Evolutionary conservation across 1,140 invertebrate species (phyloP).

Genomic region (Coelopa frigida): DNA sequence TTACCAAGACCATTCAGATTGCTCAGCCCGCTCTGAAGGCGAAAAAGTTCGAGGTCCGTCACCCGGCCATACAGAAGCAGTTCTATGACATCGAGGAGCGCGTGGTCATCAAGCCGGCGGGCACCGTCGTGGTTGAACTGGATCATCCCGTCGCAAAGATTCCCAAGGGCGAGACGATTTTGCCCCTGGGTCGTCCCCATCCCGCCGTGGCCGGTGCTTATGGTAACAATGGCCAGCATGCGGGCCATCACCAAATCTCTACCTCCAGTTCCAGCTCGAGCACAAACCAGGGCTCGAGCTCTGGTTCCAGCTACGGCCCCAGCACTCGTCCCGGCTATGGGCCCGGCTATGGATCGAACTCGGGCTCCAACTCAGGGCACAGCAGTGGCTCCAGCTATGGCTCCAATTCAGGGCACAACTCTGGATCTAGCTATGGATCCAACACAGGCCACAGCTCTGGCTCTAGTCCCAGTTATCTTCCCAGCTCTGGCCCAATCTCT

Average conservation of each 20-base stretch:
- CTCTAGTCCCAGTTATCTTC: conserved; percentile 1
- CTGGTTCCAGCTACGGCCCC: conserved; percentile 4
- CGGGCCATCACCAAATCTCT: no score
- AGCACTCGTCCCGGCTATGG: no score
- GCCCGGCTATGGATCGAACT: no score
- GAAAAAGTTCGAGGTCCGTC: conserved; percentile 49
- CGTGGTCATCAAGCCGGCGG: conserved; percentile 55
- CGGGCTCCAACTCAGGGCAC: conserved; percentile 1
- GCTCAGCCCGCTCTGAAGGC: conserved; percentile 40
- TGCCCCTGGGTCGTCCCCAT: conserved; percentile 37
- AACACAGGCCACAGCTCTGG: background rate
- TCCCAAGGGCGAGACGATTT: conserved; percentile 47
- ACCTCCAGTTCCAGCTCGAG: no score
- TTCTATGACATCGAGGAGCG: conserved; percentile 61
- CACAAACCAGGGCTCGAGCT: no score
- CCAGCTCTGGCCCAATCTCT: no score
- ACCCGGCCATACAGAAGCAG: conserved; percentile 58
- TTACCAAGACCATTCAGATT: conserved; percentile 42
- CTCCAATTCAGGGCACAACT: background rate
- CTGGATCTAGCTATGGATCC: background rate
- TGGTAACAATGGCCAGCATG: conserved; percentile 20
- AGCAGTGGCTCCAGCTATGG: no score
- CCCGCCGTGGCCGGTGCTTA: conserved; percentile 36
- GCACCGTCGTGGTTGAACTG: conserved; percentile 55
- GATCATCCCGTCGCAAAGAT: conserved; percentile 54